Conservation (phyloP, 2,113 vertebrate species). For the Lamprologus lemairii region DNA sequence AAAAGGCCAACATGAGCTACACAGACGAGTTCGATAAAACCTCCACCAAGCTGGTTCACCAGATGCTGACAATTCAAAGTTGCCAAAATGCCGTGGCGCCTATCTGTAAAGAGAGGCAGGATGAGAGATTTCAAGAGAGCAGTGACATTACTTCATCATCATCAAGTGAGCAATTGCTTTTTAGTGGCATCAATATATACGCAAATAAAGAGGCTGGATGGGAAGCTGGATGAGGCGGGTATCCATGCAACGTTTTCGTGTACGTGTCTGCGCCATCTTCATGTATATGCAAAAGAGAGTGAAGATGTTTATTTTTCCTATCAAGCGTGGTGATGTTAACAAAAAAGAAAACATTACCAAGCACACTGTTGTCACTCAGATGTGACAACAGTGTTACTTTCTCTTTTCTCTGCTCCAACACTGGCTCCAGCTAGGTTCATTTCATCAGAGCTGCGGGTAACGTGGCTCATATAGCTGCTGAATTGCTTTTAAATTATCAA, state of each 20-base stretch:
- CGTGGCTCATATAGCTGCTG: background rate
- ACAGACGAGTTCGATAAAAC: constrained; percentile 25
- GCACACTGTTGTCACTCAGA: background rate
- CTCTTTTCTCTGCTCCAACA: background rate
- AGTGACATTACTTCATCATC: constrained; percentile 16
- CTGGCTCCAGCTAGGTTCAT: background rate
- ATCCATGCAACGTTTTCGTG: constrained; percentile 28
- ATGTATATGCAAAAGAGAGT: background rate
- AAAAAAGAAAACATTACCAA: background rate
- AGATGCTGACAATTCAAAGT: constrained; percentile 43
- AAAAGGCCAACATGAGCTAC: background rate
- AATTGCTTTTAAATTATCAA: background rate
- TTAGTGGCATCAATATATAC: background rate
- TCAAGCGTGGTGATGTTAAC: background rate
- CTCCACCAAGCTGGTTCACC: constrained; percentile 26
- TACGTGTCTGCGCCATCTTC: background rate
- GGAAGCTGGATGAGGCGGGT: constrained; percentile 28
- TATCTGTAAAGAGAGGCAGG: constrained; percentile 44
- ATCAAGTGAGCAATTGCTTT: background rate
- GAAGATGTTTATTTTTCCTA: background rate
- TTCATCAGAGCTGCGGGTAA: background rate
- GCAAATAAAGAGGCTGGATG: background rate
- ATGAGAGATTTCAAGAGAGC: constrained; percentile 24
- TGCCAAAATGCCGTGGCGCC: constrained; percentile 19
- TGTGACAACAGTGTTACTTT: background rate